A percentile compares a stretch with the other conserved stretches of the same genome.
Evolutionary conservation across 2,797 vertebrate genomes (phyloP).

Genomic region (Craterocephalus amniculus): DNA sequence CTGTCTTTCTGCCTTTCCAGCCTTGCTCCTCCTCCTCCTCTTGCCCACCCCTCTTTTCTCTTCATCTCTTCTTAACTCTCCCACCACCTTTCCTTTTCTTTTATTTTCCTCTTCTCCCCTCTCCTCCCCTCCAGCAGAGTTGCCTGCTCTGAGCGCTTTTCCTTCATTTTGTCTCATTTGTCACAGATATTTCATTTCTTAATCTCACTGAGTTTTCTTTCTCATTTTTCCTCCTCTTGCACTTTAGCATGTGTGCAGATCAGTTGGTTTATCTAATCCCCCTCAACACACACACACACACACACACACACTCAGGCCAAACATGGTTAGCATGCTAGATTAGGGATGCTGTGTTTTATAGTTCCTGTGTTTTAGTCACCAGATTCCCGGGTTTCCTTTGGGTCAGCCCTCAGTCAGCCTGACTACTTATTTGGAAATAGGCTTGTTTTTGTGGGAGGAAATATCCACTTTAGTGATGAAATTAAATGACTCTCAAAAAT

Average conservation of each 20-base stretch:
- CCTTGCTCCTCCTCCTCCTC: conserved; percentile 14
- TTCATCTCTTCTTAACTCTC: conserved; percentile 50
- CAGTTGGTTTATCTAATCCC: conserved; percentile 65
- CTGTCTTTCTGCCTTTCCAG: conserved; percentile 25
- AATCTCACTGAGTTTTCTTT: conserved; percentile 46
- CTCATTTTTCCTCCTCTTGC: conserved; percentile 18
- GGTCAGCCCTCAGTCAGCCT: conserved; percentile 19
- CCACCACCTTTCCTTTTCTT: conserved; percentile 54
- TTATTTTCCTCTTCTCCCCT: conserved; percentile 15
- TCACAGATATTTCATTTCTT: conserved; percentile 53
- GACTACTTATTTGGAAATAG: conserved; percentile 21
- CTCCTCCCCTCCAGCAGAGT: conserved; percentile 37
- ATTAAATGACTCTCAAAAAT: conserved; percentile 18
- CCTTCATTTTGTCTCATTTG: conserved; percentile 41
- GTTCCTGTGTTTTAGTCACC: conserved; percentile 37
- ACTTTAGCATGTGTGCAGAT: conserved; percentile 54
- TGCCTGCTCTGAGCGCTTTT: conserved; percentile 46
- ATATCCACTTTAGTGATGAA: conserved; percentile 14
- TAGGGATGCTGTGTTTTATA: conserved; percentile 44
- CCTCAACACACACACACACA: conserved; percentile 34
- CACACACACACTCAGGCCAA: conserved; percentile 39
- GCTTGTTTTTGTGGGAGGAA: conserved; percentile 21
- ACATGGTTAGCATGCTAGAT: conserved; percentile 52
- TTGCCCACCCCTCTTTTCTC: conserved; percentile 26
- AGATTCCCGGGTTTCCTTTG: conserved; percentile 33